Evolutionary conservation across 2,113 vertebrate species (phyloP).

Genomic region (Caretta caretta): DNA sequence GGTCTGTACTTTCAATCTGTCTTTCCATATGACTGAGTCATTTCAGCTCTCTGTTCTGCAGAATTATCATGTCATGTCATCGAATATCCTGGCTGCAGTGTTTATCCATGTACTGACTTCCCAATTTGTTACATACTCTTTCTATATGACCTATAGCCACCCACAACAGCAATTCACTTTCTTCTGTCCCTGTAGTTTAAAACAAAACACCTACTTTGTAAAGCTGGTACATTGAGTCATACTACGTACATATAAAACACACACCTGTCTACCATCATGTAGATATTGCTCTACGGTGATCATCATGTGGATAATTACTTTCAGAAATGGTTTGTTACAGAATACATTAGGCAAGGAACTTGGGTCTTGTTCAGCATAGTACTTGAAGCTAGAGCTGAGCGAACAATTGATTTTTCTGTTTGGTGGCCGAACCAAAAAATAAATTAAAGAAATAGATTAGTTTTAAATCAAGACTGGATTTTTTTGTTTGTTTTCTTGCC

Average conservation of each 20-base stretch:
- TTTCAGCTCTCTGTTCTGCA: not conserved
- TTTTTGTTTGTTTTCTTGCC: not conserved
- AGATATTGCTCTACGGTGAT: not conserved
- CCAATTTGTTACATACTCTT: conserved; percentile 1
- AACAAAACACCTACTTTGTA: not conserved
- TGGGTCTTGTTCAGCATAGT: not conserved
- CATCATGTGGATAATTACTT: too few species aligned
- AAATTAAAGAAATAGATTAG: not conserved
- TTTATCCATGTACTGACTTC: not conserved
- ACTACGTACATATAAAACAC: not conserved
- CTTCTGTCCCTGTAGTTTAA: not conserved
- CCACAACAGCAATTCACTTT: not conserved
- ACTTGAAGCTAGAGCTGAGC: not conserved
- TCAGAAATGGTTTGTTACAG: not conserved
- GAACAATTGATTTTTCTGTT: not conserved
- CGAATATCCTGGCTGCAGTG: not conserved
- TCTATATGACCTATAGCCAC: not conserved
- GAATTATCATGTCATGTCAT: not conserved
- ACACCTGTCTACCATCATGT: not conserved
- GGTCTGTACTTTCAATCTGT: not conserved
- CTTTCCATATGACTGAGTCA: not conserved
- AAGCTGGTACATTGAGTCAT: not conserved
- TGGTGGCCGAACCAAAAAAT: not conserved
- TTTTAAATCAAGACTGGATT: not conserved
- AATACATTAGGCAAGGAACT: not conserved